These are phyloP conservation scores for Trichogramma evanescens DNA, from an alignment of 2,888 invertebrate species.

Conservation along the genomic window DNA sequence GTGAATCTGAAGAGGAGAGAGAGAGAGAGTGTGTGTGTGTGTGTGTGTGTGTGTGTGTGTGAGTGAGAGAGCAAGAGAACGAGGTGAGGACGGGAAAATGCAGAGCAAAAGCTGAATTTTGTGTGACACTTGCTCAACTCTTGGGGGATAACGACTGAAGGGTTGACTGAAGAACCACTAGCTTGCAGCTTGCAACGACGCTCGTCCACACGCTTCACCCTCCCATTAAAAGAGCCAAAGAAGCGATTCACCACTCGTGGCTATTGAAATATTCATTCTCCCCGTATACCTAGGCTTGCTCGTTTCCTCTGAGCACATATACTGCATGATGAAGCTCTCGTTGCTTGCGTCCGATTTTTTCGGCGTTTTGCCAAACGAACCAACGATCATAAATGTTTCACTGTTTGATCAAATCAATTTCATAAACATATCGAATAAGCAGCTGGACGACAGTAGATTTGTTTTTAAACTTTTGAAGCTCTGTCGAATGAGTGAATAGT, in stretches of 20 bases:
- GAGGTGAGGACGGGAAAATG: background rate
- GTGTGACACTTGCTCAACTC: slow-evolving; percentile 4
- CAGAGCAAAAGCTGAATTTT: slow-evolving; percentile 7
- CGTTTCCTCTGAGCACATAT: too few species aligned
- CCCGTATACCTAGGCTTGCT: background rate
- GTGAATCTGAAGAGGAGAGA: background rate
- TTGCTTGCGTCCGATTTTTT: too few species aligned
- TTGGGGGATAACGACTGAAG: slow-evolving; percentile 8
- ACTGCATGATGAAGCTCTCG: too few species aligned
- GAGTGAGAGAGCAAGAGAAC: background rate
- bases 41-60: background rate
- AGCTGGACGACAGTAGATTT: too few species aligned
- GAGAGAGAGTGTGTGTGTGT: background rate
- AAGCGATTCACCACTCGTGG: background rate
- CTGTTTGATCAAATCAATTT: too few species aligned
- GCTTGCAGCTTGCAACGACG: background rate
- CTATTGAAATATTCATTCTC: slow-evolving; percentile 22
- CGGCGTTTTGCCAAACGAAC: too few species aligned
- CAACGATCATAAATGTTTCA: too few species aligned
- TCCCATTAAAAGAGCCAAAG: slow-evolving; percentile 17
- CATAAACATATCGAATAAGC: too few species aligned
- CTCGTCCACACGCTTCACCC: background rate
- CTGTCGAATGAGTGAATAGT: too few species aligned
- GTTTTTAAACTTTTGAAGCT: too few species aligned
- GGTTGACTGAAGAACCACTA: slow-evolving; percentile 1